Base-by-base conservation (phyloP, 37 sponge, comb jelly and placozoan genomes). In the Crambe crambe region DNA sequence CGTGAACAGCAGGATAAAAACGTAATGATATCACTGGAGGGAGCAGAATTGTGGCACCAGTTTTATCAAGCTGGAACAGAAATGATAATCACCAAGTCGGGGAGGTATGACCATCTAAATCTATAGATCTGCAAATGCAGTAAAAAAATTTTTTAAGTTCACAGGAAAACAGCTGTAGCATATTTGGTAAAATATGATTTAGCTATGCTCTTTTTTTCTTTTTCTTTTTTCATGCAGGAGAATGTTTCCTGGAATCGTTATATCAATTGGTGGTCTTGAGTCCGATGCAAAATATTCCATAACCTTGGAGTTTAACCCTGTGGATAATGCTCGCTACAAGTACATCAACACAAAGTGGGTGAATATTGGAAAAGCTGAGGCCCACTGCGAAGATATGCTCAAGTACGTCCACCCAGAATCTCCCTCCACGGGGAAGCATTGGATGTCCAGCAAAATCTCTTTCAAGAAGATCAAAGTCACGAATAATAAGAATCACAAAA, bases 11-110 rank as follows among this genome's bases (percentile, higher is more conserved):
- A 30, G 26, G 43, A 62, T 27, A 35, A 37, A 37, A 63, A 64
- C 17, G 56, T 86, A 44, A 23, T 21, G 3, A 35, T 80, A 22
- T 34, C 43, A n/a, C 60, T 97, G 58, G 92, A 97, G 36, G 77
- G 80, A 8, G 77, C 39, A 0, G 90, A 91, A 2, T 78, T 96
- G 67, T 96, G 97, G 97, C 58, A 44, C 6, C 78, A 88, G 70
- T 96, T 96, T 66, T 73, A 80, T 56, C 42, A 75, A 0, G 86
- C 82, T 18, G 89, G 80, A 34, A 94, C 92, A 0, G 97, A 97
- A 68, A 97, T 97, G 97, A 91, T 97, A 75, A 97, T 97, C 70
- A 97, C 97, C 3, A 91, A 83, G 42, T 72, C 87, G 20, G 94
- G 94, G 78, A 89, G 94, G 94, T 89, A 68, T 56, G 71, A 6